Conservation (phyloP, 2,797 vertebrate genomes). For the Myripristis murdjan region DNA sequence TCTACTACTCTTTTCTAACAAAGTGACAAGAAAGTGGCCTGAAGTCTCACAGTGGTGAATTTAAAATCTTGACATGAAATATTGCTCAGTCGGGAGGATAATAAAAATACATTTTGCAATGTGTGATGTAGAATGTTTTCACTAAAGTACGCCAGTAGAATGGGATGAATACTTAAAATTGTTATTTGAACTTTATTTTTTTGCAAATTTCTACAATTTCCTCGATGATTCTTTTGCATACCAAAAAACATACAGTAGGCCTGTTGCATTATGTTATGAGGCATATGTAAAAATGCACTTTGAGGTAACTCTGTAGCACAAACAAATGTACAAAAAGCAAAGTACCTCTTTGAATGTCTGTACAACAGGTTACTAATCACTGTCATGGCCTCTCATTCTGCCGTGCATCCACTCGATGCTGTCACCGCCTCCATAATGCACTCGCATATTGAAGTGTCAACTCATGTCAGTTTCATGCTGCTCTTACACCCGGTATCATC, state of each 20-base stretch:
- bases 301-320: constrained; percentile 29
- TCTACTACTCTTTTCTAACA: constrained; percentile 3
- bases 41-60: not conserved
- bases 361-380: constrained; percentile 29
- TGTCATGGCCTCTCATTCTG: constrained; percentile 16
- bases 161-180: not conserved
- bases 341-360: constrained; percentile 33
- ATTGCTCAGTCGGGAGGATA: too few relatives aligned
- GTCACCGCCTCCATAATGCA: constrained; percentile 14
- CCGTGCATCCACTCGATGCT: constrained; percentile 22
- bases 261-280: too few relatives aligned
- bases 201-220: not conserved
- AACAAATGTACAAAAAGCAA: constrained; percentile 40
- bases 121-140: not conserved
- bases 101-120: not conserved
- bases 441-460: not conserved
- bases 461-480: constrained; percentile 25
- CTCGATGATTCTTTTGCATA: not conserved
- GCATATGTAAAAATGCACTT: not conserved
- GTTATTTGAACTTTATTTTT: not conserved
- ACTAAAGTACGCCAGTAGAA: not conserved
- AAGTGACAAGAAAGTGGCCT: not conserved
- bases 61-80: too few relatives aligned
- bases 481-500: constrained; percentile 17
- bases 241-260: too few relatives aligned